Percentiles rank a stretch among this genome's conserved stretches.
phyloP scores from a whole-genome alignment of 92 coral and sea anemone species.

The Bergia sp. region DNA sequence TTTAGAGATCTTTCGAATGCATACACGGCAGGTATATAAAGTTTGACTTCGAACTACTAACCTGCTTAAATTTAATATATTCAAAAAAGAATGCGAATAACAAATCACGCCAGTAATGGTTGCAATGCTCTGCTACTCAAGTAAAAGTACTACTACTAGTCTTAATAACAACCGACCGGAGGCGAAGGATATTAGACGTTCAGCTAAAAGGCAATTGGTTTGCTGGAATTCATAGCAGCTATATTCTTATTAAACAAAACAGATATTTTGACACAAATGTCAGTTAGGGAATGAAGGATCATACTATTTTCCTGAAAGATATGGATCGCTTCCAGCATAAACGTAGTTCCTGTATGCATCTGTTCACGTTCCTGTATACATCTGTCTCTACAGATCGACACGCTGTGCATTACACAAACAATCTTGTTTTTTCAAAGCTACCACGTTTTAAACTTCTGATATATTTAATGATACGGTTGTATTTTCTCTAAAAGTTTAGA shows the following conservation, averaged over 20 bases:
- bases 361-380: neutral
- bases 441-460: neutral
- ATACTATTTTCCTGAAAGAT: neutral
- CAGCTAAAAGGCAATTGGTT: neutral
- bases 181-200: neutral
- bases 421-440: neutral
- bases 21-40: too few relatives aligned
- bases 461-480: neutral
- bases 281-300: neutral
- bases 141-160: neutral
- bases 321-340: constrained; percentile 1
- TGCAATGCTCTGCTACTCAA: neutral
- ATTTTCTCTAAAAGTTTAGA: neutral
- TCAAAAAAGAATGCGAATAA: too few relatives aligned
- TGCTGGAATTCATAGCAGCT: neutral
- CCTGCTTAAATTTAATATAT: too few relatives aligned
- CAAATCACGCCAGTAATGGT: neutral
- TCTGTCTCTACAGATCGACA: neutral
- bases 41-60: too few relatives aligned
- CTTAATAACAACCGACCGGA: neutral
- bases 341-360: neutral
- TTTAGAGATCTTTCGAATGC: neutral
- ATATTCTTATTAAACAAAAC: neutral
- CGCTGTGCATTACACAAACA: neutral
- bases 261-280: neutral